These are phyloP conservation scores for Melanaphis sacchari DNA, from an alignment of 1,140 invertebrate species.

Conservation along the genomic window DNA sequence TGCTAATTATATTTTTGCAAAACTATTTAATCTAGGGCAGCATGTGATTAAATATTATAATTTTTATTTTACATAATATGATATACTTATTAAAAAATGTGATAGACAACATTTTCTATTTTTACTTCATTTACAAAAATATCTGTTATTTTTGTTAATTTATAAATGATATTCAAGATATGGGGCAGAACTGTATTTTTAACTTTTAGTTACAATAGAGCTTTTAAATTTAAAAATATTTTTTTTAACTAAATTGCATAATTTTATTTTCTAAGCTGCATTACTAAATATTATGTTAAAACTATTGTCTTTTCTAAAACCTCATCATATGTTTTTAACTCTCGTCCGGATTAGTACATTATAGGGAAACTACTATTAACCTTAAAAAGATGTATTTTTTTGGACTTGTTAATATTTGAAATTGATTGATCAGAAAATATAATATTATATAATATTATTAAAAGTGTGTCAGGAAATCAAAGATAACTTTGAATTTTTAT, in stretches of 20 bases:
- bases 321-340: background rate
- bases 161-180: no score
- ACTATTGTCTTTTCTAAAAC: background rate
- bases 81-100: background rate
- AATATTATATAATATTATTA: background rate
- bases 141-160: background rate
- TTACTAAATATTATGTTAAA: background rate
- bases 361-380: background rate
- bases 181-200: no score
- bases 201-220: no score
- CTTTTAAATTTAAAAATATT: background rate
- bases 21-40: background rate
- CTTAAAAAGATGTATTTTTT: background rate
- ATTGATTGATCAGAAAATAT: background rate
- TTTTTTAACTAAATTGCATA: background rate
- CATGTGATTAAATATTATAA: background rate
- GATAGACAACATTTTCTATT: no score
- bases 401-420: background rate
- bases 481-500: background rate
- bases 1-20: background rate
- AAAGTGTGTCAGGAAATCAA: background rate
- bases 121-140: background rate
- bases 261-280: background rate
- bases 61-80: background rate
- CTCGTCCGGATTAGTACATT: no score